Base-by-base conservation (phyloP, 2,113 vertebrate species). In the Podiceps cristatus region DNA sequence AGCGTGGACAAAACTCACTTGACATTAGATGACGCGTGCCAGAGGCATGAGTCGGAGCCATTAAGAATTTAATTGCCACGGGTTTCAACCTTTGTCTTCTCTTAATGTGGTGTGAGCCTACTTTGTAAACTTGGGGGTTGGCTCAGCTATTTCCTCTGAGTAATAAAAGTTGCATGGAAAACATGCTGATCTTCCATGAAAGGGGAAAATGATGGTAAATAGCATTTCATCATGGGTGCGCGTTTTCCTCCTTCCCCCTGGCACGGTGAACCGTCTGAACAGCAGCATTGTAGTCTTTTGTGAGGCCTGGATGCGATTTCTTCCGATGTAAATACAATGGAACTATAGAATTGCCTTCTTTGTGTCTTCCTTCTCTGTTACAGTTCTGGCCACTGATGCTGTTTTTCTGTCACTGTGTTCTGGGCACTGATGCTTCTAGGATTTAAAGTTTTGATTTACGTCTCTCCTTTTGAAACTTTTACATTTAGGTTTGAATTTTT, bases 401-500 rank as follows among this genome's bases (percentile, higher is more conserved):
- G 45, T 56, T 4, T 4, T 40, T 64, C 59, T 35, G n/a, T 69
- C 59, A 14, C 44, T 33, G 15, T 45, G 13, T 49, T 67, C 12
- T 49, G 23, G 49, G 47, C 23, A 16, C 66, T 22, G 52, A 44
- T 25, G 27, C 55, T 29, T 29, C 44, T 1, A 35, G 42, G n/a
- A 15, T 56, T 84, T 82, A 67, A 23, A 8, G 6, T 62, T 86
- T 28, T 71, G 18, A 45, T 22, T 72, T 29, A n/a, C 35, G 19
- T 49, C 5, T 79, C 44, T 85, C 60, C 37, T 96, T 73, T 86
- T 29, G 33, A 79, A 96, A 85, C 22, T 85, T 85, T 64, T 42
- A 18, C 60, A 75, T 96, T 63, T 91, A 99, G 99, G 97, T 99
- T 99, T 86, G 99, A 99, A 96, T 99, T 99, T 96, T 98, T 99